Evolutionary conservation across 2,797 vertebrate species (phyloP), one percentile per base, ranked within the genome.

Genomic region (Smutsia gigantea): DNA sequence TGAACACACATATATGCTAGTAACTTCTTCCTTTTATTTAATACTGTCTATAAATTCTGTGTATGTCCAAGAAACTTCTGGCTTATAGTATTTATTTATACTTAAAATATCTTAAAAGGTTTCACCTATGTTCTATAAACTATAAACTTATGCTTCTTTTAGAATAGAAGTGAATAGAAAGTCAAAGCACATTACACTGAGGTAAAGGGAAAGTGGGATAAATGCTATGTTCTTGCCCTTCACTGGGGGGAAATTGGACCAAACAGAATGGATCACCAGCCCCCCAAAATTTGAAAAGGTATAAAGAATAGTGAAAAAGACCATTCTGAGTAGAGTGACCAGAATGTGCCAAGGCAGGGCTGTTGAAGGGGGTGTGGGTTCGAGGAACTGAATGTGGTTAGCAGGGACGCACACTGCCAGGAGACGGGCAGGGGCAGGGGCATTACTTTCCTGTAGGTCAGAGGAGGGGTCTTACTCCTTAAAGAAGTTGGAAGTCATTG

Each of bases 381-480:
- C 71, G n/a, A 19, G 78, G 83, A 81, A 31, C 27, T 7, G 71
- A 51, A 25, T 39, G 55, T 75, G 89, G 27, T 42, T 59, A 11
- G 39, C 18, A 31, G 74, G 14, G 25, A 13, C 23, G 12, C 53
- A 14, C 34, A 42, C 4, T 74, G 19, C 11, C 25, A 42, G 42
- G 25, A 53, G 53, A 27, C 37, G 9, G 77, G 59, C 55, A 42
- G 59, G 71, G 53, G 29, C 19, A 57, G 18, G 31, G 18, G 49
- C 25, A 18, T n/a, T 14, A 59, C 34, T 68, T 61, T 46, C 34
- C 8, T 64, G 34, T 17, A 66, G 31, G 27, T 66, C 25, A 34
- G 61, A 87, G 86, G 82, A 91, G 78, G 42, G 69, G 74, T 63
- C 81, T 95, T 90, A 96, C 46, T 71, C 53, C 92, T 85, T 51